Evolutionary conservation across 1,140 invertebrate species (phyloP), one percentile per base, ranked within the genome.

Genomic region (Drosophila novamexicana): DNA sequence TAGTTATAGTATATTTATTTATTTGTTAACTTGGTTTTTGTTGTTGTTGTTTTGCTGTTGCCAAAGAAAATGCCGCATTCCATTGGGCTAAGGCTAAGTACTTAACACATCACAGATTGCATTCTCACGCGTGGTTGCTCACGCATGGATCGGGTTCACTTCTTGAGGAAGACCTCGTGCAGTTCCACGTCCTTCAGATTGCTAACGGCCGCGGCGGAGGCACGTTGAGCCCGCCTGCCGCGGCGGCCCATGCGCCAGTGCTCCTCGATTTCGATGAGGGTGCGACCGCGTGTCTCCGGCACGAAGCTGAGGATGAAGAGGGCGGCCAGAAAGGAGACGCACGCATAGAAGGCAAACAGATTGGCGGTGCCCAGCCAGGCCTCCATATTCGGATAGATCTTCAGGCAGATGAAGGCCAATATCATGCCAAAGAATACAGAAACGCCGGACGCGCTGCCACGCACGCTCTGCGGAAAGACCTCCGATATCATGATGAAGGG

Each of bases 211-310:
- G 67, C 72, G 12, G 59, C 61, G 5, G 73, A 75, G 14, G 67
- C 69, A 0, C 74, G 39, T 7, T 49, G 44, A 40, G 68, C 64
- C 0, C 80, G 37, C 0, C 85, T 50, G 6, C 69, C 40, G 32
- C 79, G 52, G n/a, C 86, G 77, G 16, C 91, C 91, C 37, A 80
- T 89, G 34, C 79, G 86, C 75, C 94, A 95, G 67, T 94, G 92
- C 8, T 94, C 93, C 78, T 95, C 94, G 57, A 97, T 96, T 91
- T 97, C 96, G 42, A 95, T 93, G 12, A 97, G 92, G 0, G 94
- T 95, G 75, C 96, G 96, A 0, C 96, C 96, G 74, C 95, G 96
- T 6, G 97, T 98, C 92, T 98, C 97, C 0, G 97, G 97, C 6
- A 98, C 92, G 40, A 95, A 94, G 18, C 95, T 91, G 2, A 93